phyloP scores from a whole-genome alignment of 2,797 vertebrate genomes.

The Diplodus sargus region DNA sequence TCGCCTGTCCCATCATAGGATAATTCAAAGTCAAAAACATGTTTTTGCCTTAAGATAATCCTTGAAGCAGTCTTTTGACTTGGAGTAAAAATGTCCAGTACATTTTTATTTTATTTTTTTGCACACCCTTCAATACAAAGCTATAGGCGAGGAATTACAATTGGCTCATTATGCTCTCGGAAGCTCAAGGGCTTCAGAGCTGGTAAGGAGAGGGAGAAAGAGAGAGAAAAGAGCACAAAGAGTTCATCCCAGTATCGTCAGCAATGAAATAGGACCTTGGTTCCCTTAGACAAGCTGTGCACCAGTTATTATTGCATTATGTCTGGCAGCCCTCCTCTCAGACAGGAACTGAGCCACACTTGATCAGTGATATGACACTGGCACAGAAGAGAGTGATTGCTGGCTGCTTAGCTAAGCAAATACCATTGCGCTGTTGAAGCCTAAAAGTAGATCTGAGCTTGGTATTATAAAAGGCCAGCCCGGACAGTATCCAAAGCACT shows the following conservation, averaged over 20 bases:
- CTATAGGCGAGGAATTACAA: constrained; percentile 74
- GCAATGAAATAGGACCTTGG: constrained; percentile 72
- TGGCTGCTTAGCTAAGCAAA: constrained; percentile 78
- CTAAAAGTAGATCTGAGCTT: constrained; percentile 77
- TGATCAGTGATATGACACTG: constrained; percentile 77
- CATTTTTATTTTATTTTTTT: background rate
- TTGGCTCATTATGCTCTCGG: constrained; percentile 71
- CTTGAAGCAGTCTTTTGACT: constrained; percentile 52
- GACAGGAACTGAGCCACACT: constrained; percentile 76
- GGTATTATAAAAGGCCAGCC: constrained; percentile 55
- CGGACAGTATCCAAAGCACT: constrained; percentile 55
- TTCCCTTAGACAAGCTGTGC: constrained; percentile 73
- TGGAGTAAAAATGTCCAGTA: constrained; percentile 33
- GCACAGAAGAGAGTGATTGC: constrained; percentile 69
- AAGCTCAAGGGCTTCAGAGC: constrained; percentile 61
- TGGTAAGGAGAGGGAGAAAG: constrained; percentile 41
- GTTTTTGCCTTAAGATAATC: constrained; percentile 33
- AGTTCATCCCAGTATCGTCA: constrained; percentile 70
- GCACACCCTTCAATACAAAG: constrained; percentile 57
- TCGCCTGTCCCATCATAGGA: constrained; percentile 16
- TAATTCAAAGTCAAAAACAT: constrained; percentile 33
- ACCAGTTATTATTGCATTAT: constrained; percentile 80
- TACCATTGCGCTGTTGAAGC: constrained; percentile 68
- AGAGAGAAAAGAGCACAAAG: constrained; percentile 64
- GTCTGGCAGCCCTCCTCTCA: constrained; percentile 74